Base-by-base conservation (phyloP, 2,113 vertebrate genomes). In the Nerophis ophidion region DNA sequence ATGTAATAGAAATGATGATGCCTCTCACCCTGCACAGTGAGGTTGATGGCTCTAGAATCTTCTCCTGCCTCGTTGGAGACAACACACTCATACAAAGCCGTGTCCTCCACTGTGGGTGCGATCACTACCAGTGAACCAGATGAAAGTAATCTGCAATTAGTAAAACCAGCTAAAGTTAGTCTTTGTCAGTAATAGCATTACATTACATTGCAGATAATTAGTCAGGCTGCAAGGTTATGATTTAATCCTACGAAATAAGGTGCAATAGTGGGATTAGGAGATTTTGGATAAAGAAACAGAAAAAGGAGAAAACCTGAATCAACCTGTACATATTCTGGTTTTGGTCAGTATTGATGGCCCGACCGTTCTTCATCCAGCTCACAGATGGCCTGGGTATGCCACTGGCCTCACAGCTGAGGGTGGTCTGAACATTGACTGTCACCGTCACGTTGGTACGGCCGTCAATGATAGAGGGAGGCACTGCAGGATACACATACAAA, bases 301-400 rank as follows among this genome's bases (percentile, higher is more conserved):
- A 60, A 26, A 66, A 71, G 47, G 63, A 72, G 66, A 66, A 84
- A 89, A 86, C 76, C 71, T 81, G 78, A 76, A 71, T 81, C 75
- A 81, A 98, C 97, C 97, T 95, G 89, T 96, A 99, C 45, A 89
- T 92, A 83, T 95, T 99, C 83, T 98, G 94, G 80, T 96, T 94
- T 80, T 96, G 93, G 81, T 98, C 93, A 66, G 93, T 83, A 75
- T 83, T 93, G 73, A 99, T 90, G 61, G 79, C 63, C 12, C 81
- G 89, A 0, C 89, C 89, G 17, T 95, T 92, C 86, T 93, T 98
- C 0, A 75, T 93, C 97, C 97, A 99, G 49, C 33, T 87, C 74
- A 97, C 36, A 3, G 77, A 75, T 57, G 97, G 97, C 72, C 89
- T 97, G 51, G 96, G 97, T 58, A 96, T 93, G 48, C 97, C 97